Evolutionary conservation across 2,797 vertebrate genomes (phyloP).

Genomic region (Mallotus villosus): DNA sequence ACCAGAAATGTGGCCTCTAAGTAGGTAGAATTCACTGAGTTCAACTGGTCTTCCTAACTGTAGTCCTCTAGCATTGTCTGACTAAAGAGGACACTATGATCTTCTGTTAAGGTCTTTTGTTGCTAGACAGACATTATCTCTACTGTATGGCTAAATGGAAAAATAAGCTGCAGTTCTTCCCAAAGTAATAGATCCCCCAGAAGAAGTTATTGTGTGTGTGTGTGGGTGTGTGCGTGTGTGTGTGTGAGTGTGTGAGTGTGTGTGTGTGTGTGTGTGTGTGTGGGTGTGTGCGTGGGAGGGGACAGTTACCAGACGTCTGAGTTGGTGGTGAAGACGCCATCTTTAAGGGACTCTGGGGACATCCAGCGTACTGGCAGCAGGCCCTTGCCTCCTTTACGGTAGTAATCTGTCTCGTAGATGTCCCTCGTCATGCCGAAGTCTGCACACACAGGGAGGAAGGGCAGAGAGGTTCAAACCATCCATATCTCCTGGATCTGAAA

Average conservation of each 20-base stretch:
- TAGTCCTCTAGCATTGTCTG: too few relatives aligned
- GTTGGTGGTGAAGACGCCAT: slow-evolving; percentile 97
- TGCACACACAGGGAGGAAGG: slow-evolving; percentile 44
- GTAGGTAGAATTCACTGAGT: not conserved
- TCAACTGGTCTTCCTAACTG: too few relatives aligned
- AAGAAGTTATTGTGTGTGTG: slow-evolving; percentile 7
- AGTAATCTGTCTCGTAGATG: slow-evolving; percentile 99
- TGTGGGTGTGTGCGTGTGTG: not conserved
- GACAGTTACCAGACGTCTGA: slow-evolving; percentile 93
- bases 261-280: not conserved
- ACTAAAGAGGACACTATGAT: too few relatives aligned
- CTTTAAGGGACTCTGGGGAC: slow-evolving; percentile 97
- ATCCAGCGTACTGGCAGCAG: slow-evolving; percentile 98
- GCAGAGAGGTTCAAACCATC: not conserved
- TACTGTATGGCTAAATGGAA: not conserved
- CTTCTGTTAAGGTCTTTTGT: not conserved
- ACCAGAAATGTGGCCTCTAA: not conserved
- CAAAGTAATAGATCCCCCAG: not conserved
- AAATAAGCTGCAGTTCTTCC: not conserved
- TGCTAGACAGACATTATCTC: not conserved
- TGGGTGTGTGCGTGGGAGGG: not conserved
- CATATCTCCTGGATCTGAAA: not conserved
- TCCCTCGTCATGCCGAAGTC: slow-evolving; percentile 99
- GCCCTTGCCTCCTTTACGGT: slow-evolving; percentile 97
- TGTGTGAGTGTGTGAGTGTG: not conserved